A percentile compares a stretch with the other conserved stretches of the same genome.
These are phyloP conservation scores for Synergus gifuensis DNA, from an alignment of 2,888 invertebrate genomes.

Conservation along the genomic window DNA sequence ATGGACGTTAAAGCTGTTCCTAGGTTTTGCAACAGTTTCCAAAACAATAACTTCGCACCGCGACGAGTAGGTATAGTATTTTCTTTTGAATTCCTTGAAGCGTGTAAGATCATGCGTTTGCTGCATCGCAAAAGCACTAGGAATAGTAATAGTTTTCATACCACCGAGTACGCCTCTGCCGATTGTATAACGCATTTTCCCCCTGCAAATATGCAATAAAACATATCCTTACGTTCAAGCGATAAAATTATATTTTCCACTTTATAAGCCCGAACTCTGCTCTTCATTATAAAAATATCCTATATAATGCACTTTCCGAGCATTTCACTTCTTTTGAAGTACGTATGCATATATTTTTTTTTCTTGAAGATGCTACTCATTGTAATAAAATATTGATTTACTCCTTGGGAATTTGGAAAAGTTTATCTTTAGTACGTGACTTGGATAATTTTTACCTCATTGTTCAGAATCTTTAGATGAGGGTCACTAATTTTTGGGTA, in stretches of 20 bases:
- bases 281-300: neutral
- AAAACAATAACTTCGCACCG: conserved; percentile 47
- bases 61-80: conserved; percentile 31
- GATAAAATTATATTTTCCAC: neutral
- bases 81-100: conserved; percentile 32
- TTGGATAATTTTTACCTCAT: conserved; percentile 13
- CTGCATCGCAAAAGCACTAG: conserved; percentile 17
- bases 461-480: conserved; percentile 1
- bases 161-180: neutral
- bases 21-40: conserved; percentile 47
- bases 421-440: conserved; percentile 26
- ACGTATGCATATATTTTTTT: neutral
- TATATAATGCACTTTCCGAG: neutral
- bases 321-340: neutral
- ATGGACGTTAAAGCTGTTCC: conserved; percentile 42
- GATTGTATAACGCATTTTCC: neutral
- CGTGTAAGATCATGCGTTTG: conserved; percentile 32
- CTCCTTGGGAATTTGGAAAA: conserved; percentile 3
- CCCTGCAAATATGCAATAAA: neutral
- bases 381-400: conserved; percentile 32
- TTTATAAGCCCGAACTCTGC: neutral
- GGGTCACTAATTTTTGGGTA: conserved; percentile 30
- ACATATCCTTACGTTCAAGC: neutral
- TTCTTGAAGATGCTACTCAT: neutral
- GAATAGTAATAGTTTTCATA: conserved; percentile 6